Evolutionary conservation across 2,888 invertebrate species (phyloP), one percentile per base, ranked within the genome.

Genomic region (Lasioglossum malachurum): DNA sequence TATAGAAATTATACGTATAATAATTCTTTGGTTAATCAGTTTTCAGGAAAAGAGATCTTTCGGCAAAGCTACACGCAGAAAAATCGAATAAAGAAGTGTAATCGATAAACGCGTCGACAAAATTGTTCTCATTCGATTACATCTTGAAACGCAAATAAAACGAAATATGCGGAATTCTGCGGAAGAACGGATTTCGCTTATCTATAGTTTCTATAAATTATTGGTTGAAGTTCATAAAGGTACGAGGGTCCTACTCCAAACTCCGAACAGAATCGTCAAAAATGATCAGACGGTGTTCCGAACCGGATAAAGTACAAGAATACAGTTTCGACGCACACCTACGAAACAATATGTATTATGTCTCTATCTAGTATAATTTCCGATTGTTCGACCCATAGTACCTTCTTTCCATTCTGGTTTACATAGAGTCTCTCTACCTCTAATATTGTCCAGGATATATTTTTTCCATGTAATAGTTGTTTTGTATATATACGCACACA

Each of bases 391-490:
- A 73, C 49, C 69, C 77, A 4, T 31, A 14, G 57, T 31, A 44
- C 69, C 74, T 74, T 75, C 46, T 38, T 38, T 49, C 73, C 35
- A 35, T 71, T 64, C 49, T 23, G 41, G 71, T 75, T 83, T 60
- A 75, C 78, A 71, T n/a, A 72, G 78, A 78, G 75, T 75, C 46
- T 38, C 49, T 71, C 75, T 83, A 78, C 78, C 27, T 74, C 78
- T 83, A 83, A 84, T 75, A 78, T 84, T 53, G n/a, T 75, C n/a
- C 46, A 23, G 31, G 75, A 72, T 75, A 78, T 31, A 75, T n/a
- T 46, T 57, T 35, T 41, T 60, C 46, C 41, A 71, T 31, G 64
- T 64, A 27, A 57, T 35, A 83, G 75, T 64, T 75, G 23, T 60
- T 60, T 57, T 60, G 35, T 83, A 60, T 83, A 49, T 83, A 74